Evolutionary conservation across 2,113 vertebrate species (phyloP), one percentile per base, ranked within the genome.

Genomic region (Silurus glanis): DNA sequence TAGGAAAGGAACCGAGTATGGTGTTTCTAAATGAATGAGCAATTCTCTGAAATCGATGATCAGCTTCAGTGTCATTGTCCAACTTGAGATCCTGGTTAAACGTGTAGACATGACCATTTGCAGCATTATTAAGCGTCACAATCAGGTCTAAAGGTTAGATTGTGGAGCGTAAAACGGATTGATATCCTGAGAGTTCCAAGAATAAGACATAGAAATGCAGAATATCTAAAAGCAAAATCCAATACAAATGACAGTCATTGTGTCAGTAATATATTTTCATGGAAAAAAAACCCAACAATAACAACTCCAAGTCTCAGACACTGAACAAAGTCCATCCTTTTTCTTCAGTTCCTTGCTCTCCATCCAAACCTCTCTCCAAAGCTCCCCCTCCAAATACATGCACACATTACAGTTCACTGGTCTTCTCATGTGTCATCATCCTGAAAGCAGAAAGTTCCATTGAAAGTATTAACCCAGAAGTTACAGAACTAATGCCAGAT

Each of bases 311-410:
- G 28, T 59, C 75, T 56, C 6, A 78, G 25, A 13, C 75, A 56
- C 25, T 19, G 16, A 19, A 80, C 37, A 56, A 78, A 56, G n/a
- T 19, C n/a, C n/a, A 78, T n/a, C 75, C 75, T 28, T n/a, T 56
- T 59, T 58, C 55, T 80, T 37, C 25, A 19, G 25, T 80, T 58
- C 76, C 53, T 58, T 0, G 76, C 76, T 79, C 76, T 80, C 76
- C 55, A 80, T 80, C 56, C 76, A 80, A 80, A 59, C 76, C 76
- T 37, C 25, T 59, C 17, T 37, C 76, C 55, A 80, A 80, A 59
- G 76, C 76, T 8, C 76, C 55, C 59, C 76, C 76, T 80, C n/a
- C 55, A 45, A 58, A 45, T 55, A 80, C 55, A 56, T 17, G 9
- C 53, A 14, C 51, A 78, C 23, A 28, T 14, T 28, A 25, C n/a